Conservation (phyloP, 2,888 invertebrate species). For the Tachystola acroxantha region DNA sequence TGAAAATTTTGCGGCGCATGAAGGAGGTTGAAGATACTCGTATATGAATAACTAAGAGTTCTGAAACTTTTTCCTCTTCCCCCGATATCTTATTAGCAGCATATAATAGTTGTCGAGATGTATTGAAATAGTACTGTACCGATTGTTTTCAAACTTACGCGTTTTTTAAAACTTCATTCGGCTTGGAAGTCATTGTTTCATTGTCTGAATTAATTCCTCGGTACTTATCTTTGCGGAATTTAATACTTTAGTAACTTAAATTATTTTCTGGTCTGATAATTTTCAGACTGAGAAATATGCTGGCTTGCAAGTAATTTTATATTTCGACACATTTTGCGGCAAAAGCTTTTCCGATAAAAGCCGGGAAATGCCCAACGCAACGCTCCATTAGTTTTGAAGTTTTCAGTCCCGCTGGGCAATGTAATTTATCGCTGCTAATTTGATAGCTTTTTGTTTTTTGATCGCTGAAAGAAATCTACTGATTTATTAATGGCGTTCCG, state of each 20-base stretch:
- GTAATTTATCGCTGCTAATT: slow-evolving; percentile 5
- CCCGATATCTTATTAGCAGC: too few relatives aligned
- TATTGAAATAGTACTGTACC: too few relatives aligned
- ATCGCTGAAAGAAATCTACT: not conserved
- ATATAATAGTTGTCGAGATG: too few relatives aligned
- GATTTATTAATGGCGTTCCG: too few relatives aligned
- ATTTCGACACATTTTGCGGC: slow-evolving; percentile 1
- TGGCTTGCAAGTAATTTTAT: slow-evolving; percentile 3
- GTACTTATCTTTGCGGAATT: too few relatives aligned
- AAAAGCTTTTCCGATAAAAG: slow-evolving; percentile 15
- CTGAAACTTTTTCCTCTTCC: not conserved
- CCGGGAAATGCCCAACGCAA: slow-evolving; percentile 12
- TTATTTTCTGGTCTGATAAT: too few relatives aligned
- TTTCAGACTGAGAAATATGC: too few relatives aligned
- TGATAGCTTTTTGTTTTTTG: not conserved
- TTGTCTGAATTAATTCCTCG: too few relatives aligned
- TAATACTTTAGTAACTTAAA: too few relatives aligned
- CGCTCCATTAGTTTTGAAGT: slow-evolving; percentile 24
- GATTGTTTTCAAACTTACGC: too few relatives aligned
- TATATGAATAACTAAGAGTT: not conserved
- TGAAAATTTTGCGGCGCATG: slow-evolving; percentile 1
- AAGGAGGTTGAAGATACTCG: not conserved
- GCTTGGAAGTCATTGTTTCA: too few relatives aligned
- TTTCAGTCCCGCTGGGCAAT: slow-evolving; percentile 13
- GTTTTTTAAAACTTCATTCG: too few relatives aligned